Evolutionary conservation across 2,113 vertebrate genomes (phyloP), one percentile per base, ranked within the genome.

Genomic region (Protobothrops flavoviridis): DNA sequence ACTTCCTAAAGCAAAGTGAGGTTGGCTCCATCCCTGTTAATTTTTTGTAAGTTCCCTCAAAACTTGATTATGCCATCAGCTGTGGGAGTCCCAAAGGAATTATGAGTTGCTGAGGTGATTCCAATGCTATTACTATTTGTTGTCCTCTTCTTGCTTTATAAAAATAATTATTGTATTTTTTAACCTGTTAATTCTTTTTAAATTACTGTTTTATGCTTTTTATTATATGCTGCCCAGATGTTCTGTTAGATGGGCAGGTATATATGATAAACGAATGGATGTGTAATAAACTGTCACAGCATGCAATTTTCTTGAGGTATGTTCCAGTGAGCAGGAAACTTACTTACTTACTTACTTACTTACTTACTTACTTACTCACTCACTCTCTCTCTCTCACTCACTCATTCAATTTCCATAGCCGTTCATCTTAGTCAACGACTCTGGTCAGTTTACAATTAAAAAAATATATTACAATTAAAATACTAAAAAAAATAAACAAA

Each of bases 321-420:
- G 5, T 13, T 93, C 17, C 59, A 88, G 56, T 90, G 57, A 89
- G 91, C 91, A 69, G 88, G 50, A 94, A 91, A 93, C 93, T 26
- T 10, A 61, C 8, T 10, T 61, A 61, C 24, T 61, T 23, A 61
- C 39, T 39, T 39, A 39, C 39, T 39, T 39, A 39, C 39, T 39
- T 39, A 39, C 39, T 39, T 39, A 39, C 1, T 39, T 39, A 39
- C 39, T 39, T 39, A 39, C 39, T 26, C 5, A 21, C 6, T 57
- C 15, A 55, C 17, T 55, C n/a, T 26, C 20, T 5, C 6, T 57
- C 15, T 17, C 15, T 55, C 53, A 17, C 15, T 13, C 55, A 56
- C 7, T 59, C 57, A 59, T 9, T 26, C 57, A 61, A 61, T 4
- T 61, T 26, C 24, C 26, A 26, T 61, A 61, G 24, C 24, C 1